Base-by-base conservation (phyloP, 1,140 invertebrate species). In the Pseudomyrmex pallidus region DNA sequence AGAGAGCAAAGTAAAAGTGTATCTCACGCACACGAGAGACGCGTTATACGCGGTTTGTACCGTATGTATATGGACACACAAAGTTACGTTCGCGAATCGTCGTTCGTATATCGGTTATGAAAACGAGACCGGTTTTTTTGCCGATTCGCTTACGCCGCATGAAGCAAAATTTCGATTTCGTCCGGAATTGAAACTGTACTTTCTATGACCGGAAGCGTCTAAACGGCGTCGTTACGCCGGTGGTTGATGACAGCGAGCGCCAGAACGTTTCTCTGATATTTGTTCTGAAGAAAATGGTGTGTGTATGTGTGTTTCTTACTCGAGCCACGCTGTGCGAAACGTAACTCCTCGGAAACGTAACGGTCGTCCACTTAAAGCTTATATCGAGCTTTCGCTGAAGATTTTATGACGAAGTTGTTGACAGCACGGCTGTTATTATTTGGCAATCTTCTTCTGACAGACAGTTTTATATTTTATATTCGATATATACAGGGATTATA, bases 71-170 rank as follows among this genome's bases (percentile, higher is more conserved):
- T 35, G 35, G 35, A 35, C 35, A 74, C 35, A 46, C 52, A 76
- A 76, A 76, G 46, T 64, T 46, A 67, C 63, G 61, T 44, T 44
- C 22, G 12, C 61, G 74, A 57, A 77, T 57, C 20, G 25, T 25
- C 25, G 2, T 25, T 78, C 74, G 22, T 67, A 25, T 20, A 66
- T 76, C 48, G 62, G 62, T 76, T 66, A 76, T 66, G 74, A 76
- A 76, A 76, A 76, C 25, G 50, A 46, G 20, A 25, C 8, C 35
- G 13, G 13, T 68, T 22, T 57, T 22, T 57, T 20, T n/a, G 17
- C 13, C 35, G 52, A 59, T 56, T 44, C 8, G 13, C 2, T 56
- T n/a, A 22, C 50, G 9, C 52, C 20, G 46, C 15, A 12, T 50
- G 20, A 15, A 25, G 10, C 52, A 25, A 57, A 48, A 17, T 68